Evolutionary conservation across 2,797 vertebrate species (phyloP), one percentile per base, ranked within the genome.

Genomic region (Acipenser oxyrinchus): DNA sequence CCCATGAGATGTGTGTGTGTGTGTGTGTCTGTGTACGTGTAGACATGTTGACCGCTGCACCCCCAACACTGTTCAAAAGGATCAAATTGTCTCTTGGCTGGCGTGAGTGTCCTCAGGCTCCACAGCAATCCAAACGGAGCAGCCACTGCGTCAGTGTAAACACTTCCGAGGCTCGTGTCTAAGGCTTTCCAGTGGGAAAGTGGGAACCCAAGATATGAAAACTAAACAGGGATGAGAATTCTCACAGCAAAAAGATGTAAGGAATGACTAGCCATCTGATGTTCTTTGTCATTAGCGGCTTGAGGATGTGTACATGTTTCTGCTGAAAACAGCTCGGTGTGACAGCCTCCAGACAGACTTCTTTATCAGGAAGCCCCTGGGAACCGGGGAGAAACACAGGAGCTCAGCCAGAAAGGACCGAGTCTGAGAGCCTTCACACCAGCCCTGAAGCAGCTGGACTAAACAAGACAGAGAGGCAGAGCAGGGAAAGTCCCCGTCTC

Each of bases 241-340:
- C 71, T 82, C 78, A 89, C 84, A 89, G 90, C 87, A 90, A 90
- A 89, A 81, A 83, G 71, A 80, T 89, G 87, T 88, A 87, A 88
- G 83, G 74, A 85, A 87, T 89, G 87, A 89, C 88, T 87, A 8
- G 7, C 65, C 72, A 70, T 76, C 75, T 82, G 83, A 81, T 77
- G 76, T 77, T 83, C 77, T 80, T 74, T 71, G 71, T 81, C 78
- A 81, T 80, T 81, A 79, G 77, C 80, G 78, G 77, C 78, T 78
- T 65, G 77, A 84, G 78, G 83, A 88, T 80, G 84, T 82, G 87
- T 86, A 79, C 82, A 81, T 88, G 87, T 86, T 87, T 88, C 80
- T 78, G 82, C 86, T 87, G 81, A 75, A 82, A 84, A 85, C 68
- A 70, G 70, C 80, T 75, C 75, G 68, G 70, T 74, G 74, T 84